Conservation (phyloP, 2,797 vertebrate species). For the Coccyzus lansbergi region DNA sequence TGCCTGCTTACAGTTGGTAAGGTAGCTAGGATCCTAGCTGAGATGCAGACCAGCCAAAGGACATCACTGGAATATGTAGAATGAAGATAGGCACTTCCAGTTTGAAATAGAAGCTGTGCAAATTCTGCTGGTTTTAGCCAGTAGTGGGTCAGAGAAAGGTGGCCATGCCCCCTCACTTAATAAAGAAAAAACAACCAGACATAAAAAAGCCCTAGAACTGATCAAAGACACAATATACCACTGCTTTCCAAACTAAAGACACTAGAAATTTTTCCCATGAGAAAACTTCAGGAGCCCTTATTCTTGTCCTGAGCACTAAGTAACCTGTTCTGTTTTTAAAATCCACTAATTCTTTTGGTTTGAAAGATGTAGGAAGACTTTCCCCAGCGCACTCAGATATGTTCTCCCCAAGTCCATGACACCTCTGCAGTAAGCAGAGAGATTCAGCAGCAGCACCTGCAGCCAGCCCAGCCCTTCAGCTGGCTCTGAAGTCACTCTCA, state of each 20-base stretch:
- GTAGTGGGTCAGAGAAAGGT: neutral
- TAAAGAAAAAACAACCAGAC: neutral
- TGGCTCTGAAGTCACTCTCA: neutral
- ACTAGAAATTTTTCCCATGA: neutral
- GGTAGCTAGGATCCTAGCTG: neutral
- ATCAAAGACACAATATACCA: neutral
- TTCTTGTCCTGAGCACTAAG: neutral
- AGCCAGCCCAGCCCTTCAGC: neutral
- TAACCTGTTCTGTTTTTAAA: neutral
- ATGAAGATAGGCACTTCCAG: neutral
- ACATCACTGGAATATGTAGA: neutral
- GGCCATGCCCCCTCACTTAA: neutral
- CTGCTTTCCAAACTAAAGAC: neutral
- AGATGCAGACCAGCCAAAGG: neutral
- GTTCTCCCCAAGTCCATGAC: neutral
- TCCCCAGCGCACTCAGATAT: fast-evolving
- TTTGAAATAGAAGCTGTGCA: neutral
- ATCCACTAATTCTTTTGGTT: neutral
- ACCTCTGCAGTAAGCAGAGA: neutral
- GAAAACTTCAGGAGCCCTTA: neutral
- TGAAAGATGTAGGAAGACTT: neutral
- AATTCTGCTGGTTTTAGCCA: neutral
- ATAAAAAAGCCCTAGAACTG: neutral
- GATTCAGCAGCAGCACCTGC: neutral
- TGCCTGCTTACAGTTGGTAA: neutral